Base-by-base conservation (phyloP, 1,140 invertebrate species). In the Neuroterus valhalla region DNA sequence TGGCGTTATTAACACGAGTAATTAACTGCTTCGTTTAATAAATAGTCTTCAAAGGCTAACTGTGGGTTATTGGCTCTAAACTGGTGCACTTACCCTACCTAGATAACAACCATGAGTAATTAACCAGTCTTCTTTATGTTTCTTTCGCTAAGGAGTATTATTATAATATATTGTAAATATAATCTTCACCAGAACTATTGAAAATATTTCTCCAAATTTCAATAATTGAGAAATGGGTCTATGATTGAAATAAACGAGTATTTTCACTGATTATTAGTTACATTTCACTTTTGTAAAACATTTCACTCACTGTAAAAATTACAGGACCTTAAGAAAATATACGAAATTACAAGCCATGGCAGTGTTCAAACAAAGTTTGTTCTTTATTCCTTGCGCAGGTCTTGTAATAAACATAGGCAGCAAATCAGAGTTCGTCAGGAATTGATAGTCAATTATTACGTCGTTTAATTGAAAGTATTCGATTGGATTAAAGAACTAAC, bases 1-100 rank as follows among this genome's bases (percentile, higher is more conserved):
- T 62, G 55, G 55, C 26, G 21, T 62, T 62, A 62, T 62, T 62
- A 62, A 62, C 55, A 62, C 26, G 31, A 62, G 55, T 62, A 62
- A 62, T 62, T 62, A 62, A 62, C 55, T 62, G 31, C 55, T 62
- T 26, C 55, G 55, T 31, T 62, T 23, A 62, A 62, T 62, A 62
- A 62, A 62, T 62, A 62, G 31, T 62, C 23, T 62, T 38, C n/a
- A 62, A 62, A 62, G 26, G 26, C 55, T 31, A 12, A 62, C 55
- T 62, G 55, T 23, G 23, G 55, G 14, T 62, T 62, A 38, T 31
- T 62, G 55, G 55, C 55, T 38, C 55, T 14, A 31, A 23, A 62
- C 55, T 62, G 14, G 31, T 62, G 55, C 55, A 62, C 55, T 62
- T 62, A 62, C 55, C 55, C 26, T 62, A 62, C 55, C 31, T 23